Percentiles rank a stretch among this genome's conserved stretches.
Conservation (phyloP, 37 sponge, comb jelly and placozoan genomes). For the Halichondria panicea region DNA sequence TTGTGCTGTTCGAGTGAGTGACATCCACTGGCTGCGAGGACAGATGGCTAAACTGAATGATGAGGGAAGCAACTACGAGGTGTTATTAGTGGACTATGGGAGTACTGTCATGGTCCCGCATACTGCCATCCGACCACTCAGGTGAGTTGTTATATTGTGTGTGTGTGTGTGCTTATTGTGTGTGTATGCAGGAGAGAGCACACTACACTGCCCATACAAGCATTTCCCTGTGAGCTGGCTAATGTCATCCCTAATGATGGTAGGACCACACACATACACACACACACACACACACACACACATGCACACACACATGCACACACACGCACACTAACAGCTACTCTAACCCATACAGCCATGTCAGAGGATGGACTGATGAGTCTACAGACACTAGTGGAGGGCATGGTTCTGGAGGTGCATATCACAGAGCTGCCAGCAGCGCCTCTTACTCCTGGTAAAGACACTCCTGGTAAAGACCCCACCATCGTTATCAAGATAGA, state of each 20-base stretch:
- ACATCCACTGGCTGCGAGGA: constrained; percentile 62
- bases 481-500: background rate
- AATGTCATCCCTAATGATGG: constrained; percentile 29
- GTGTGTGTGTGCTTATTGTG: constrained; percentile 1
- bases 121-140: constrained; percentile 41
- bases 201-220: constrained; percentile 20
- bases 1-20: constrained; percentile 59
- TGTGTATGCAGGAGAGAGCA: constrained; percentile 35
- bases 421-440: background rate
- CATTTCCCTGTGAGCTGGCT: constrained; percentile 42
- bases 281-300: background rate
- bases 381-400: constrained; percentile 56
- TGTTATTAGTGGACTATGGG: constrained; percentile 62
- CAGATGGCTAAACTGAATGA: constrained; percentile 21
- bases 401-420: constrained; percentile 59
- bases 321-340: background rate
- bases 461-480: background rate
- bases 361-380: constrained; percentile 34
- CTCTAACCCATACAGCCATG: background rate
- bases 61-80: constrained; percentile 25
- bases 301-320: too few species aligned
- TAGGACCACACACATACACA: background rate
- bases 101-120: constrained; percentile 51
- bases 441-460: too few species aligned
- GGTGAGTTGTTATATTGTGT: constrained; percentile 15